Base-by-base conservation (phyloP, 2,113 vertebrate species). In the Mola mola region DNA sequence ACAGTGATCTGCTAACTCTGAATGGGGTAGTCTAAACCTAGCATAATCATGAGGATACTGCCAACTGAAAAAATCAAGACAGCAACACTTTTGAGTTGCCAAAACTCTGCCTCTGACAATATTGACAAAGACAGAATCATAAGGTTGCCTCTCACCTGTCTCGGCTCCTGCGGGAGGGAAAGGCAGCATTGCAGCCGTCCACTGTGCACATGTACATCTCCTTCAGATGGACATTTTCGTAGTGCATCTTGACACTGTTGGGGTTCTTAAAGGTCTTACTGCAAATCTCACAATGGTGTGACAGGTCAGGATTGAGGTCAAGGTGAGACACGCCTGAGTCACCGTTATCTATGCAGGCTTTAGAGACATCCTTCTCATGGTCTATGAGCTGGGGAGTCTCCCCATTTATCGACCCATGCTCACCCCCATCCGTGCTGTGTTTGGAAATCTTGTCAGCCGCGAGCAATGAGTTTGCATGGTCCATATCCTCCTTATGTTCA, bases 251-350 rank as follows among this genome's bases (percentile, higher is more conserved):
- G 58, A 97, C 92, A 16, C 95, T 95, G 82, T 95, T 95, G 5
- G 94, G 91, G 50, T 95, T 98, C 87, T 96, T 97, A 87, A 98
- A 99, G 55, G 93, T 94, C 90, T 98, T 96, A 79, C 91, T 93
- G 90, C 97, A 98, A 90, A 96, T 92, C 83, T 95, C 93, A 55
- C 96, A 98, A 81, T 95, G 93, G 84, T 95, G 93, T 46, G 87
- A 89, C 50, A 83, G 82, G 51, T 94, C 92, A 41, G 93, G 34
- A 4, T 88, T 88, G 6, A 87, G 88, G 48, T 90, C 86, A 7
- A 81, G 52, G 58, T 72, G 92, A 60, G 83, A 57, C 29, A 90
- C 82, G 31, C 76, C 81, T 36, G 87, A 89, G 71, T 91, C 87
- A 1, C 57, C 28, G 24, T 93, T 89, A 49, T 93, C 89, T 2